A percentile compares a stretch with the other conserved stretches of the same genome.
These are phyloP conservation scores for Lates calcarifer DNA, from an alignment of 2,113 vertebrate species.

Conservation along the genomic window DNA sequence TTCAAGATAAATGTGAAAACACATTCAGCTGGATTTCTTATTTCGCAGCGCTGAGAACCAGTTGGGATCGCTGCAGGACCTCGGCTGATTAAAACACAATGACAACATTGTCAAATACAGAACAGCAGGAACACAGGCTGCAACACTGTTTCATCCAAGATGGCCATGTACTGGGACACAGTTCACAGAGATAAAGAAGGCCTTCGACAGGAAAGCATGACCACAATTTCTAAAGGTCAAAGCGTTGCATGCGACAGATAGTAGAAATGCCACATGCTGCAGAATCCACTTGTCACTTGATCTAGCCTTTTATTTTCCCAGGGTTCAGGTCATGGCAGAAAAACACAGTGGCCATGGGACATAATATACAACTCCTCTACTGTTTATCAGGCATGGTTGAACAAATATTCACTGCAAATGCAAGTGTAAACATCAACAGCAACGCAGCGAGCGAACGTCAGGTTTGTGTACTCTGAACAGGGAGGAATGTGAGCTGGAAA, in stretches of 20 bases:
- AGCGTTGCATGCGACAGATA: background rate
- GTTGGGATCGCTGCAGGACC: background rate
- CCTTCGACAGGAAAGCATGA: constrained; percentile 3
- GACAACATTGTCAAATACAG: background rate
- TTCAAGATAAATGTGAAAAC: background rate
- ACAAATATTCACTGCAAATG: constrained; percentile 65
- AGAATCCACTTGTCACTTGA: background rate
- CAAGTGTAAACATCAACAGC: constrained; percentile 58
- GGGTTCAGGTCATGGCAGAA: constrained; percentile 50
- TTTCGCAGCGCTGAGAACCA: background rate
- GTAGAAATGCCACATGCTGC: constrained; percentile 14
- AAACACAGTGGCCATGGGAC: constrained; percentile 46
- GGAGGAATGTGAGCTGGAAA: constrained; percentile 38
- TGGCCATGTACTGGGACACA: background rate
- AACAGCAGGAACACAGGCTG: background rate
- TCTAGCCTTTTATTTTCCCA: constrained; percentile 52
- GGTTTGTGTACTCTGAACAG: constrained; percentile 36
- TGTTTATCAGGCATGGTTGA: constrained; percentile 59
- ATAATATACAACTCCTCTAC: constrained; percentile 60
- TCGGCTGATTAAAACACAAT: background rate
- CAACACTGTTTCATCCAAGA: background rate
- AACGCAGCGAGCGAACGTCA: constrained; percentile 32
- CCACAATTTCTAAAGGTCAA: constrained; percentile 29
- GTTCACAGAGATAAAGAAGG: constrained; percentile 5
- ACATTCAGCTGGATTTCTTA: background rate